Conservation (phyloP, 2,888 invertebrate genomes). For the Hypomecis atomaria region DNA sequence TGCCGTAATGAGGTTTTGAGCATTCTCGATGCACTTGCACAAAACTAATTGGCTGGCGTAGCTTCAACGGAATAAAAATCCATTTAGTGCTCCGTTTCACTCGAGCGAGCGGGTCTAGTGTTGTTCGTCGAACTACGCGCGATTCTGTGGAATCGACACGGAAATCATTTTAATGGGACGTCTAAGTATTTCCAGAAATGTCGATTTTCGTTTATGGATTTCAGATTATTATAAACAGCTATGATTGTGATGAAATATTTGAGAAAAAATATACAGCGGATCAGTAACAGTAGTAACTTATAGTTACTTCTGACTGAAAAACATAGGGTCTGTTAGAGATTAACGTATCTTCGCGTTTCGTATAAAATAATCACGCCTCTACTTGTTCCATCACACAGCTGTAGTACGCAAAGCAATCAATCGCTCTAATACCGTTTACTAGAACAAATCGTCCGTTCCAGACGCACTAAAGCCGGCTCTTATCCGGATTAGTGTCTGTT, state of each 20-base stretch:
- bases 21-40: slow-evolving; percentile 72
- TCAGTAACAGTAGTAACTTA: too few relatives aligned
- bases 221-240: not conserved
- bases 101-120: slow-evolving; percentile 50
- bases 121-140: slow-evolving; percentile 40
- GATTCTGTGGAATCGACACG: slow-evolving; percentile 27
- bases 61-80: slow-evolving; percentile 73
- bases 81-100: slow-evolving; percentile 63
- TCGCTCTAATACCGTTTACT: slow-evolving; percentile 32
- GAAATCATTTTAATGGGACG: slow-evolving; percentile 34
- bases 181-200: slow-evolving; percentile 11
- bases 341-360: too few relatives aligned
- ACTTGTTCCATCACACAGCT: not conserved
- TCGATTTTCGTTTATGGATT: slow-evolving; percentile 1
- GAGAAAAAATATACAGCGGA: too few relatives aligned
- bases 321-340: too few relatives aligned
- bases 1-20: slow-evolving; percentile 63
- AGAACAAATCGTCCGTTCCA: slow-evolving; percentile 41
- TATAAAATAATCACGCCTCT: too few relatives aligned
- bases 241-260: not conserved
- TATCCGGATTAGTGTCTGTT: slow-evolving; percentile 63
- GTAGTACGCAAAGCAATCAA: slow-evolving; percentile 26
- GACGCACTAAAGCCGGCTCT: slow-evolving; percentile 41
- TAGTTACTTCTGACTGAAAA: too few relatives aligned
- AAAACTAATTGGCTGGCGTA: slow-evolving; percentile 73